These are phyloP conservation scores for Danio choprae DNA, from an alignment of 2,797 vertebrate species.

Conservation along the genomic window DNA sequence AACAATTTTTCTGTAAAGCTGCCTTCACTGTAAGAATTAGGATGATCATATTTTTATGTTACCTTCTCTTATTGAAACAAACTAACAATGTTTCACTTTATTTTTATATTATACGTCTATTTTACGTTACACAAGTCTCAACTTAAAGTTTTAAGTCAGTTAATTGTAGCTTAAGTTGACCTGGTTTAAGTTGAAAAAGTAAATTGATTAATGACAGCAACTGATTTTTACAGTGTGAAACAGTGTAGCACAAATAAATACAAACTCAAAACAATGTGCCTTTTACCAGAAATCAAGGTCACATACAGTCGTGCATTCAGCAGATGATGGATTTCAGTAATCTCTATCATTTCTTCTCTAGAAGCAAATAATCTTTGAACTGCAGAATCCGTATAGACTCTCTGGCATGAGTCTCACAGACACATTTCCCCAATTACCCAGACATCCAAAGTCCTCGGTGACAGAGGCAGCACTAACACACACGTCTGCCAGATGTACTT, in stretches of 20 bases:
- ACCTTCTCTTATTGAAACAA: no score
- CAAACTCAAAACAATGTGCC: not conserved
- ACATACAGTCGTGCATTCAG: not conserved
- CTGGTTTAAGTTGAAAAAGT: no score
- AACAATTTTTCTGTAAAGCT: not conserved
- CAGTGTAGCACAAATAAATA: not conserved
- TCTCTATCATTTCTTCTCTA: not conserved
- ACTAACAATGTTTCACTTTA: no score
- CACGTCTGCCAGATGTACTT: not conserved
- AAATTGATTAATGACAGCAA: no score
- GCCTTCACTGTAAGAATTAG: not conserved
- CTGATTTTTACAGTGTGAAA: not conserved
- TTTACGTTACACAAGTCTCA: no score
- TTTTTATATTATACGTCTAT: no score
- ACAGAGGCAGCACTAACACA: conserved; percentile 21
- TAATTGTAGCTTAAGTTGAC: no score
- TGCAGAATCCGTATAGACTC: conserved; percentile 4
- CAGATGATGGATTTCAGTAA: not conserved
- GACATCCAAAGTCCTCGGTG: conserved; percentile 23
- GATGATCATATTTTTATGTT: no score
- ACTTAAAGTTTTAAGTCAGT: no score
- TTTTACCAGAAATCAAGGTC: conserved; percentile 3
- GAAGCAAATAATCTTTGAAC: conserved; percentile 11
- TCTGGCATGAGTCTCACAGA: conserved; percentile 18
- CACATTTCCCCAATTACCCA: conserved; percentile 51